Percentiles rank a stretch among this genome's conserved stretches.
Evolutionary conservation across 2,113 vertebrate genomes (phyloP).

Genomic region (Cardinalis cardinalis): DNA sequence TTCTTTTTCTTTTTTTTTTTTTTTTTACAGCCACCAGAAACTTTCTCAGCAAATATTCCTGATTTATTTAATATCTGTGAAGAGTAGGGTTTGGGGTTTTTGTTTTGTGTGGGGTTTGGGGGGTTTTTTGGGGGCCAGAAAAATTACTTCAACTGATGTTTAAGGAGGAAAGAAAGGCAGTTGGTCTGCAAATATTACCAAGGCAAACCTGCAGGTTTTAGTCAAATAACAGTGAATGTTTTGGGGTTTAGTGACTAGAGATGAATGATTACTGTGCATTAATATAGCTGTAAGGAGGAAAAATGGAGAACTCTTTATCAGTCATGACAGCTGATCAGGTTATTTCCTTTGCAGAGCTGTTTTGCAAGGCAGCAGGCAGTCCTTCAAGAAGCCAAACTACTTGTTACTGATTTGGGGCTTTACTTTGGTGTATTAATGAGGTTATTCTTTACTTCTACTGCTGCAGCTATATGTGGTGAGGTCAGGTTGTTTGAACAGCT

Average conservation of each 20-base stretch:
- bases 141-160: not conserved
- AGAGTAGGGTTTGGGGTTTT: not conserved
- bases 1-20: not conserved
- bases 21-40: not conserved
- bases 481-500: not conserved
- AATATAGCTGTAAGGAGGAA: not conserved
- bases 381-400: not conserved
- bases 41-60: not conserved
- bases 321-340: not conserved
- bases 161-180: not conserved
- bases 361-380: not conserved
- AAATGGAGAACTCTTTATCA: not conserved
- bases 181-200: not conserved
- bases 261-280: not conserved
- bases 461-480: not conserved
- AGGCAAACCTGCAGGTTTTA: not conserved
- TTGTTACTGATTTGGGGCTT: not conserved
- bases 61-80: not conserved
- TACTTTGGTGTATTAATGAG: not conserved
- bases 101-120: not conserved
- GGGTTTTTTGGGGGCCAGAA: not conserved
- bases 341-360: not conserved
- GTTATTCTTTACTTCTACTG: not conserved
- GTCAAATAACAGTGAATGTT: not conserved
- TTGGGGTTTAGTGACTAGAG: not conserved